Base-by-base conservation (phyloP, 2,797 vertebrate species). In the Decapterus maruadsi region DNA sequence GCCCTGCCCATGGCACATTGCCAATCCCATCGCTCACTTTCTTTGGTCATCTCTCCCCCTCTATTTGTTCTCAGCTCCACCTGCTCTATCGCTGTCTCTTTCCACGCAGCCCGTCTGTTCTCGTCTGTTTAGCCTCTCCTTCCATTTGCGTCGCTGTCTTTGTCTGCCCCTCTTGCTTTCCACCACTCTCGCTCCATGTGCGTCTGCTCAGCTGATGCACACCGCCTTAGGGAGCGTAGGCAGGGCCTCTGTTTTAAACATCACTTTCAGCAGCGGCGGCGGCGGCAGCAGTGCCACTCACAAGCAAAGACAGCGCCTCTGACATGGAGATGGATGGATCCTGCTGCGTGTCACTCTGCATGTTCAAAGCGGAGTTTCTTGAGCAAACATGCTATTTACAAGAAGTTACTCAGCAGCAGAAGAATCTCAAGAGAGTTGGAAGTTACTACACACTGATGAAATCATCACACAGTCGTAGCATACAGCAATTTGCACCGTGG, bases 121-220 rank as follows among this genome's bases (percentile, higher is more conserved):
- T 63, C 61, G 36, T 82, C 46, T 75, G 57, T 60, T 85, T 42
- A 66, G 71, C 55, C 42, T 67, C 58, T 70, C 16, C 34, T 62
- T 77, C 46, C 61, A 76, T 81, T 85, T 68, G n/a, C 75, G 53
- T 56, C 19, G 38, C 78, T 61, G 31, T 68, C 76, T 77, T 55
- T 77, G 61, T 76, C 62, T 72, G 57, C 20, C 36, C 17, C 55
- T 42, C 51, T 45, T 45, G 53, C 45, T 70, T 66, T 68, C 51
- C 17, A 13, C 36, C 16, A 6, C 62, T 50, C 43, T 55, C 40
- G 1, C 68, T 58, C 64, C 43, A 60, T 71, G 58, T 71, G 58
- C 43, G 29, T 55, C 54, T 68, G 58, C 54, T 72, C 46, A 48
- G 74, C 68, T 78, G 80, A 31, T 68, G 71, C 34, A 13, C 46